Percentiles rank a stretch among this genome's conserved stretches.
Conservation (phyloP, 2,888 invertebrate genomes). For the Apocheima hispidaria region DNA sequence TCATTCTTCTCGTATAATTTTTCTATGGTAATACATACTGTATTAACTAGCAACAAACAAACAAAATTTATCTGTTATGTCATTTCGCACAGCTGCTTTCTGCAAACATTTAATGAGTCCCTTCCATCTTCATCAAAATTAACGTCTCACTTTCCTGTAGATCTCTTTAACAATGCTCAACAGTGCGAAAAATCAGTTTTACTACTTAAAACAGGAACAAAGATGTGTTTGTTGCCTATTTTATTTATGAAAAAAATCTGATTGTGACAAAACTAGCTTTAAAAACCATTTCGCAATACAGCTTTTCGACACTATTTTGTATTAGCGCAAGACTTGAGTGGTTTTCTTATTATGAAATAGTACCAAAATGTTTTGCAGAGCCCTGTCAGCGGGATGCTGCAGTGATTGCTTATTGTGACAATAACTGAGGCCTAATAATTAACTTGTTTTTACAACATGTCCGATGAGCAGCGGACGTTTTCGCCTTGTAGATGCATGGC, state of each 20-base stretch:
- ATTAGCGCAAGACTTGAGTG: conserved; percentile 3
- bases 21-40: too few species aligned
- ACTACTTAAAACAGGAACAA: conserved; percentile 15
- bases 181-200: conserved; percentile 27
- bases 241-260: neutral
- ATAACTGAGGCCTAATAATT: conserved; percentile 68
- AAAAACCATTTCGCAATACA: conserved; percentile 4
- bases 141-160: conserved; percentile 25
- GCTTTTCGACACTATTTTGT: neutral
- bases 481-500: conserved; percentile 34
- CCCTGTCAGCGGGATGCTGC: conserved; percentile 63
- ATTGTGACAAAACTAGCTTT: neutral
- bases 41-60: neutral
- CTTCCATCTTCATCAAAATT: neutral
- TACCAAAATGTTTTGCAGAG: conserved; percentile 16
- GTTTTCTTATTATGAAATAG: conserved; percentile 42
- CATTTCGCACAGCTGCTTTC: neutral
- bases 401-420: conserved; percentile 70
- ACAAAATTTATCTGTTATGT: neutral
- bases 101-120: neutral
- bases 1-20: too few species aligned
- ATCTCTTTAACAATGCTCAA: conserved; percentile 28
- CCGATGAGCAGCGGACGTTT: conserved; percentile 48
- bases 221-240: neutral
- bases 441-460: conserved; percentile 74